Conservation (phyloP, 2,797 vertebrate genomes). For the Pipistrellus kuhlii region DNA sequence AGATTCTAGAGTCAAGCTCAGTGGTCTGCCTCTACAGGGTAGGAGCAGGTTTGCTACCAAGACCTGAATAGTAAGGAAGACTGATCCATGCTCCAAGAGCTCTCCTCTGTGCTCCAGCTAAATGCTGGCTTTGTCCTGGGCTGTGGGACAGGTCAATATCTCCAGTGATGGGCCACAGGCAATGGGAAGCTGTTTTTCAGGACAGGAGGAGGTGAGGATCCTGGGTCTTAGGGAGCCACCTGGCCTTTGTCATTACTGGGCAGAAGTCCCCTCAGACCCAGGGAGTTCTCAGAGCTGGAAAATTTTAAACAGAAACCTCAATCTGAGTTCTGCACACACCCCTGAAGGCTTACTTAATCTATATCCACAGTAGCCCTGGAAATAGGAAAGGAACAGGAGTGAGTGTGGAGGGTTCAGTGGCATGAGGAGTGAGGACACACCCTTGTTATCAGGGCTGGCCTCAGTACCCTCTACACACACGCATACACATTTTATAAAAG, state of each 20-base stretch:
- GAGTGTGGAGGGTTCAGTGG: not conserved
- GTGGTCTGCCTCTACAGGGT: not conserved
- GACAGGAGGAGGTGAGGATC: not conserved
- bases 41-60: not conserved
- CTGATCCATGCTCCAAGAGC: not conserved
- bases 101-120: not conserved
- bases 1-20: not conserved
- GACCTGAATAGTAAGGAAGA: not conserved
- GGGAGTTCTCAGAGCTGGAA: not conserved
- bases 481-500: constrained; percentile 53
- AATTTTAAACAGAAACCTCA: not conserved
- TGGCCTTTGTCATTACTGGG: not conserved
- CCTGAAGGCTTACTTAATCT: not conserved
- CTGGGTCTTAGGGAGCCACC: not conserved
- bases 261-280: not conserved
- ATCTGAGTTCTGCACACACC: not conserved
- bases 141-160: not conserved
- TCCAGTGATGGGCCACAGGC: not conserved
- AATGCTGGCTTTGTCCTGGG: constrained; percentile 1
- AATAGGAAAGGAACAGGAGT: not conserved
- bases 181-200: not conserved
- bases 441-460: constrained; percentile 23
- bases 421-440: not conserved
- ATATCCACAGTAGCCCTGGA: not conserved
- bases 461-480: not conserved